Evolutionary conservation across 2,888 invertebrate genomes (phyloP), one percentile per base, ranked within the genome.

Genomic region (Stenodema calcarata): DNA sequence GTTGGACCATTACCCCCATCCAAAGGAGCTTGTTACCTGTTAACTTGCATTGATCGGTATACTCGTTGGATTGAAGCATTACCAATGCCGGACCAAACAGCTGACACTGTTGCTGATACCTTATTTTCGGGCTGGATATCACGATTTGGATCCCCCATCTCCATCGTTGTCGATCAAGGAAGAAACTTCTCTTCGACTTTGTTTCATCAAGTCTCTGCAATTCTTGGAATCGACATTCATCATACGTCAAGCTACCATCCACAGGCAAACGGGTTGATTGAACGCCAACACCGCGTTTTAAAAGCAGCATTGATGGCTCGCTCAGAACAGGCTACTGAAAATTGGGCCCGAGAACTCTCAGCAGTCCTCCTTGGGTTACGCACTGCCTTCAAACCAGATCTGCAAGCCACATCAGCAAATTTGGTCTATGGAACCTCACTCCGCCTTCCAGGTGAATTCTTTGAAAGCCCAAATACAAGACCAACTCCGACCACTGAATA

Each of bases 401-500:
- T 82, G 30, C 12, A 28, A 6, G 87, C 89, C 9, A 90, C 90
- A 1, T 86, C 90, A 35, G 90, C 90, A 0, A 90, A 91, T 69
- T 84, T 91, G 76, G 88, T 91, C 0, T 91, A 90, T 83, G 90
- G 91, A 0, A 87, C 88, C 50, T 75, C 88, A 0, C 81, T 91
- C 2, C 88, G 89, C 0, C 47, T 91, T 11, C 91, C 89, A 0
- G 90, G 89, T n/a, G 89, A 89, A 80, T 89, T 90, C 87, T 89
- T 86, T 88, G 54, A 44, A 7, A 50, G 9, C 9, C 23, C 27
- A 11, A 42, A 11, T 4, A 7, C 42, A 3, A 30, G 14, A 14
- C 9, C 2, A 11, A 9, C 75, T 3, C 12, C 9, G 6, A 44
- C 79, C 9, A 6, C 50, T 7, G 79, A 44, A 9, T 79, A 79